phyloP scores from a whole-genome alignment of 2,113 vertebrate genomes.

The Seriola aureovittata region DNA sequence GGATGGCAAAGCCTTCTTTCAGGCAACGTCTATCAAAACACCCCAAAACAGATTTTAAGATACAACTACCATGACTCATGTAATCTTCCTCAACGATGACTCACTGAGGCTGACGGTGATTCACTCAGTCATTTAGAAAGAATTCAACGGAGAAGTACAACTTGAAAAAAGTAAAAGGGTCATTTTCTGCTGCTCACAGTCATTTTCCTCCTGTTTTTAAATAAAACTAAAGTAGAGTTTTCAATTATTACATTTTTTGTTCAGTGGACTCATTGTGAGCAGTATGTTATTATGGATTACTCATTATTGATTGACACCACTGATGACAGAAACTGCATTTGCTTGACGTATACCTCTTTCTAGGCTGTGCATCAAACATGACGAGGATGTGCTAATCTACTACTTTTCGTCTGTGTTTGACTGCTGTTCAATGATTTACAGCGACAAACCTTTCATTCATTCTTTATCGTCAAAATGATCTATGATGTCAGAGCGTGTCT shows the following conservation, averaged over 20 bases:
- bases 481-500: conserved; percentile 4
- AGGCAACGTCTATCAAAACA: not conserved
- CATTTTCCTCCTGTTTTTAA: not conserved
- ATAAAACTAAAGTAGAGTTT: not conserved
- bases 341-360: not conserved
- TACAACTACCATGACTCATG: conserved; percentile 6
- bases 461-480: conserved; percentile 44
- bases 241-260: not conserved
- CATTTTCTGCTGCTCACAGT: not conserved
- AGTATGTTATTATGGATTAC: not conserved
- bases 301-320: not conserved
- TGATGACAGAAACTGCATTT: not conserved
- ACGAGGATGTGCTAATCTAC: not conserved
- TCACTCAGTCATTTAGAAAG: conserved; percentile 20
- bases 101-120: conserved; percentile 18
- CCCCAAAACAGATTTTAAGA: conserved; percentile 3
- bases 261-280: no score
- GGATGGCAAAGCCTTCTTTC: not conserved
- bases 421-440: not conserved
- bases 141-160: not conserved
- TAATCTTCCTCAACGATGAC: conserved; percentile 2
- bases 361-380: not conserved
- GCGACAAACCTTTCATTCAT: not conserved
- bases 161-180: not conserved
- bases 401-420: not conserved